These are phyloP conservation scores for Aplocera efformata DNA, from an alignment of 2,888 invertebrate genomes.

Conservation along the genomic window DNA sequence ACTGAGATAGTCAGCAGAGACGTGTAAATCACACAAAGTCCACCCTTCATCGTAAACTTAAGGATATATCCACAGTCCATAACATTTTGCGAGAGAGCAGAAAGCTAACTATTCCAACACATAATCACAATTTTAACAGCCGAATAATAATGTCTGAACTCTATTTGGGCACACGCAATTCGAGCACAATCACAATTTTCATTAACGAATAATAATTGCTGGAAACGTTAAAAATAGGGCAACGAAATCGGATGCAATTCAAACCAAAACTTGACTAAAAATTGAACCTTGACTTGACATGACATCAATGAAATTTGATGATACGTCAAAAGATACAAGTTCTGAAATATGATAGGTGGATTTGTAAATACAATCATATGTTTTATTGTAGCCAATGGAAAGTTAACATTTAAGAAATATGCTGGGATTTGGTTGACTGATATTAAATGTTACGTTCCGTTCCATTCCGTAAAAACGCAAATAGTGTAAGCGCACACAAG, in stretches of 20 bases:
- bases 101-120: slow-evolving; percentile 50
- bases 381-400: slow-evolving; percentile 45
- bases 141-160: slow-evolving; percentile 32
- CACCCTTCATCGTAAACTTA: slow-evolving; percentile 82
- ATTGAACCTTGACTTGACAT: slow-evolving; percentile 41
- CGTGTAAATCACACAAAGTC: slow-evolving; percentile 80
- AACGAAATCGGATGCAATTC: slow-evolving; percentile 44
- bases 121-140: slow-evolving; percentile 50
- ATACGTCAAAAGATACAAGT: slow-evolving; percentile 2
- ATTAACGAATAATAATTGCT: slow-evolving; percentile 33
- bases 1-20: slow-evolving; percentile 81
- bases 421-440: slow-evolving; percentile 29
- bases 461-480: slow-evolving; percentile 7
- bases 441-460: slow-evolving; percentile 31
- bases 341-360: slow-evolving; percentile 4
- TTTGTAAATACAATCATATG: slow-evolving; percentile 28
- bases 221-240: slow-evolving; percentile 40
- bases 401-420: slow-evolving; percentile 56
- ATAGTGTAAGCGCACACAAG: too few relatives aligned
- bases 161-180: slow-evolving; percentile 36
- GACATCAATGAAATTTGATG: too few relatives aligned
- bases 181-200: slow-evolving; percentile 43
- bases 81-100: slow-evolving; percentile 69
- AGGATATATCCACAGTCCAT: slow-evolving; percentile 70
- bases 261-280: slow-evolving; percentile 38